Evolutionary conservation across 2,113 vertebrate genomes (phyloP).

Genomic region (Illadopsis cleaveri): DNA sequence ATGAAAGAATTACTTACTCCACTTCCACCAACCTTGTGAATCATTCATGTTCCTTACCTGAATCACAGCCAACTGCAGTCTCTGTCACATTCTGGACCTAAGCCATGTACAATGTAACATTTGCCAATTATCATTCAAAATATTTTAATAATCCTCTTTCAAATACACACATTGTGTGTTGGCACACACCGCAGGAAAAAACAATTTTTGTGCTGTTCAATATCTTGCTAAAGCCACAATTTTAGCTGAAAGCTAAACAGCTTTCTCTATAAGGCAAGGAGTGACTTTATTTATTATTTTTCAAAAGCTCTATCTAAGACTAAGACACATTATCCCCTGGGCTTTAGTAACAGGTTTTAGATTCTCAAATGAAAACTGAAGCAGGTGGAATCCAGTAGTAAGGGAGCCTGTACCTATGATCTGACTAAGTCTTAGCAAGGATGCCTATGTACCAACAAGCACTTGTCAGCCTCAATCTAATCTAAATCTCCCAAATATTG

Average conservation of each 20-base stretch:
- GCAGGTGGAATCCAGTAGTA: background rate
- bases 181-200: background rate
- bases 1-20: conserved; percentile 55
- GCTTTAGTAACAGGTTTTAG: background rate
- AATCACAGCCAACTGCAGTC: conserved; percentile 20
- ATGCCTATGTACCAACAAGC: background rate
- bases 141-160: background rate
- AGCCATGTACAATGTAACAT: background rate
- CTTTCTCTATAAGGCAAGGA: background rate
- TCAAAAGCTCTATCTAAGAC: background rate
- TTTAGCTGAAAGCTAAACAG: background rate
- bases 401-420: background rate
- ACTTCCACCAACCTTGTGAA: conserved; percentile 45
- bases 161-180: background rate
- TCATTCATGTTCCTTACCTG: conserved; percentile 50
- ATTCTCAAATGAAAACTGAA: background rate
- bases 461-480: background rate
- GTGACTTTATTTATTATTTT: background rate
- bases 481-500: background rate
- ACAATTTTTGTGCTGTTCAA: background rate
- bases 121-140: conserved; percentile 22
- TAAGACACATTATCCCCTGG: background rate
- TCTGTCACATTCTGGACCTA: conserved; percentile 2
- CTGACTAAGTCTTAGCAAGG: background rate
- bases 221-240: background rate